Evolutionary conservation across 2,888 invertebrate species (phyloP).

Genomic region (Tribolium freemani): DNA sequence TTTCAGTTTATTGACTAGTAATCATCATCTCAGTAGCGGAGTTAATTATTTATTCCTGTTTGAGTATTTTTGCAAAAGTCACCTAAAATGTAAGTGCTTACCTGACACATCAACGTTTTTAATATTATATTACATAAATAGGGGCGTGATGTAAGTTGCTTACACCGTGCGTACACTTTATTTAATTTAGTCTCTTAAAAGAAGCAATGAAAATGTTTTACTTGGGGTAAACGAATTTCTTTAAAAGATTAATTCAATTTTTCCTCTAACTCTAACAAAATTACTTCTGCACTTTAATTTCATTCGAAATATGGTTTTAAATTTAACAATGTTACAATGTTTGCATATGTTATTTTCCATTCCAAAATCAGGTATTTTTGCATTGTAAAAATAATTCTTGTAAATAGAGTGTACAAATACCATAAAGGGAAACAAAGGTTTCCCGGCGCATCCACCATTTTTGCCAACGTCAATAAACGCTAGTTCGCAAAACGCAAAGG

Average conservation of each 20-base stretch:
- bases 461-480: background rate
- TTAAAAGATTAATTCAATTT: slow-evolving; percentile 21
- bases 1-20: background rate
- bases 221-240: slow-evolving; percentile 10
- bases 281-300: slow-evolving; percentile 8
- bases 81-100: slow-evolving; percentile 7
- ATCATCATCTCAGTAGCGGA: background rate
- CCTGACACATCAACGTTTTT: background rate
- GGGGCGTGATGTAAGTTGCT: slow-evolving; percentile 3
- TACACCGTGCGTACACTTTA: slow-evolving; percentile 13
- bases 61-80: too few relatives aligned
- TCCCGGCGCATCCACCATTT: slow-evolving; percentile 21
- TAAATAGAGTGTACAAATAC: background rate
- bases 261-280: slow-evolving; percentile 5
- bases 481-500: background rate
- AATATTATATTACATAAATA: background rate
- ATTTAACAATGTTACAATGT: slow-evolving; percentile 1
- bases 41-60: background rate
- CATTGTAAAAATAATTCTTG: too few relatives aligned
- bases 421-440: background rate
- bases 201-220: slow-evolving; percentile 23
- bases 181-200: slow-evolving; percentile 13
- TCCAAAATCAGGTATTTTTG: too few relatives aligned
- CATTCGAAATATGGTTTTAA: slow-evolving; percentile 2
- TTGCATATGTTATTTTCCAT: too few relatives aligned